Conservation (phyloP, 2,888 invertebrate genomes). For the Toxonevra muliebris region DNA sequence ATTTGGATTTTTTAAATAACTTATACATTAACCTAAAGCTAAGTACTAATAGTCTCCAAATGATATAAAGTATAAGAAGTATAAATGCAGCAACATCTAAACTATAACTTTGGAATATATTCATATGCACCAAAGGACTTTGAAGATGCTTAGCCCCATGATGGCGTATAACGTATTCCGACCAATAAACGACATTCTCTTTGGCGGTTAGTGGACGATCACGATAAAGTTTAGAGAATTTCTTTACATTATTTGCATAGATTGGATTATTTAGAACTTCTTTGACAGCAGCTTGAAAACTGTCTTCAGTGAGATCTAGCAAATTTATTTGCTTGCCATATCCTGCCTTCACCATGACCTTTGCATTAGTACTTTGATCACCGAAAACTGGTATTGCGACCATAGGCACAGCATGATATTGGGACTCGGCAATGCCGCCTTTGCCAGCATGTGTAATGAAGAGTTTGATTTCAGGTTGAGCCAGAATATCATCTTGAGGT, state of each 20-base stretch:
- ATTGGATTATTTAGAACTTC: slow-evolving; percentile 48
- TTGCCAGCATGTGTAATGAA: slow-evolving; percentile 76
- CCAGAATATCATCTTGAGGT: slow-evolving; percentile 74
- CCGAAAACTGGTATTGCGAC: slow-evolving; percentile 59
- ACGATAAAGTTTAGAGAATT: slow-evolving; percentile 65
- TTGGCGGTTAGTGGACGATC: slow-evolving; percentile 67
- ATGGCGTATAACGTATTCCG: slow-evolving; percentile 69
- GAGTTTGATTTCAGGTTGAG: slow-evolving; percentile 69
- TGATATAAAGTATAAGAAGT: slow-evolving; percentile 35
- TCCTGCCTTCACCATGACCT: slow-evolving; percentile 46
- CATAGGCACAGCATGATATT: slow-evolving; percentile 70
- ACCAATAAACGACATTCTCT: slow-evolving; percentile 69
- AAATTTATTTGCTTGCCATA: slow-evolving; percentile 50
- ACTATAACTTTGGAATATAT: slow-evolving; percentile 62
- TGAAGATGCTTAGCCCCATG: slow-evolving; percentile 68
- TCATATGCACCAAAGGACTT: slow-evolving; percentile 66
- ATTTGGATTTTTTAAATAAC: too few species aligned
- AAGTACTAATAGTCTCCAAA: slow-evolving; percentile 33
- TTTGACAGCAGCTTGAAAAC: slow-evolving; percentile 39
- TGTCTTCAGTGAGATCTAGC: slow-evolving; percentile 38
- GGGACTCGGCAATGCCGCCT: slow-evolving; percentile 72
- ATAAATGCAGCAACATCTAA: too few species aligned
- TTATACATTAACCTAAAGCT: too few species aligned
- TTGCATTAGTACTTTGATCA: slow-evolving; percentile 57
- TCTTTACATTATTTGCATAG: slow-evolving; percentile 56